Conservation (phyloP, 2,113 vertebrate species). For the Mionectes macconnelli region DNA sequence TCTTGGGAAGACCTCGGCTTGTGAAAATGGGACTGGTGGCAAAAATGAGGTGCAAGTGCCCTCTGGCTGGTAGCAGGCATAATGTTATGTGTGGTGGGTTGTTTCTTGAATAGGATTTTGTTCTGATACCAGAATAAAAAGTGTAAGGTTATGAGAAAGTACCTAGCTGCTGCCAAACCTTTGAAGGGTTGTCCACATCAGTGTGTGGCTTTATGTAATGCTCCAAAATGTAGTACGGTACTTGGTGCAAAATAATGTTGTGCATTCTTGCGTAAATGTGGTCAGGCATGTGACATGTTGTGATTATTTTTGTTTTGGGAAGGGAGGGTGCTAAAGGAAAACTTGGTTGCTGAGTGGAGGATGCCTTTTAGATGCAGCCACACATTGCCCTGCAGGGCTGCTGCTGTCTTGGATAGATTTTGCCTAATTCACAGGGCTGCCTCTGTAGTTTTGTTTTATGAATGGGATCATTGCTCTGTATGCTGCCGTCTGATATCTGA, state of each 20-base stretch:
- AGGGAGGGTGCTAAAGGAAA: background rate
- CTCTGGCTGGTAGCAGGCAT: background rate
- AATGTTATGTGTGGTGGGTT: background rate
- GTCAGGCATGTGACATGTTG: slow-evolving; percentile 40
- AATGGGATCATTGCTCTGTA: slow-evolving; percentile 16
- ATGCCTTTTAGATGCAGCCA: background rate
- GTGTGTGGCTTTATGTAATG: background rate
- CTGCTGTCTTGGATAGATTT: background rate
- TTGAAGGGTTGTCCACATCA: background rate
- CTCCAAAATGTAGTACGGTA: background rate
- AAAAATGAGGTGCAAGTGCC: background rate
- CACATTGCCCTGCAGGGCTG: background rate
- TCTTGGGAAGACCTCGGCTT: slow-evolving; percentile 85
- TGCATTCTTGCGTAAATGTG: slow-evolving; percentile 27
- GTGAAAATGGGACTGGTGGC: slow-evolving; percentile 55
- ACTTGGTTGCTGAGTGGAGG: background rate
- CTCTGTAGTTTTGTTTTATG: background rate
- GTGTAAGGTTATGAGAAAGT: background rate
- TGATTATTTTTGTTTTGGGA: slow-evolving; percentile 19
- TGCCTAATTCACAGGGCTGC: background rate
- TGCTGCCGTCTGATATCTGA: slow-evolving; percentile 24
- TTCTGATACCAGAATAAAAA: slow-evolving; percentile 13
- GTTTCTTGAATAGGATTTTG: background rate
- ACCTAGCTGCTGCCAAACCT: background rate
- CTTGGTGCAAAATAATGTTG: slow-evolving; percentile 56